phyloP scores from a whole-genome alignment of 2,797 vertebrate species.

The Mallotus villosus region DNA sequence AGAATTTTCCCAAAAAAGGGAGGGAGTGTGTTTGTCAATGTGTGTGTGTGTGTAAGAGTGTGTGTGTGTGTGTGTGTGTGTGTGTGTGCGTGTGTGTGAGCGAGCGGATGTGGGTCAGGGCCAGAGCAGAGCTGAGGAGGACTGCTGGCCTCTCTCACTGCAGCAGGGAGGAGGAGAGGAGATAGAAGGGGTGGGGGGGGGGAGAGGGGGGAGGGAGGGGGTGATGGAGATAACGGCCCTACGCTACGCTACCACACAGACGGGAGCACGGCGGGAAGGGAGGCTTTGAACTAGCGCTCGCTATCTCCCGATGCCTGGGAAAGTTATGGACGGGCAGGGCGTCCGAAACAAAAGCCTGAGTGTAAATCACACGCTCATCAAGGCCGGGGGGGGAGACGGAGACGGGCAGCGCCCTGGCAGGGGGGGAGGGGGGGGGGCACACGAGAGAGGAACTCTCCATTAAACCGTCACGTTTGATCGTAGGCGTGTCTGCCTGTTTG shows the following conservation, averaged over 20 bases:
- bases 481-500: conserved; percentile 5
- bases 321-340: conserved; percentile 67
- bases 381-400: no score
- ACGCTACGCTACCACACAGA: conserved; percentile 68
- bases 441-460: not conserved
- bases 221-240: conserved; percentile 61
- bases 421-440: not conserved
- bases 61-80: conserved; percentile 13
- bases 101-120: conserved; percentile 74
- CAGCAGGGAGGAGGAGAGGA: conserved; percentile 67
- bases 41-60: conserved; percentile 1
- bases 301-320: conserved; percentile 74
- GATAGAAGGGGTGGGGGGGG: conserved; percentile 74
- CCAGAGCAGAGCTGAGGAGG: conserved; percentile 64
- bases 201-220: conserved; percentile 23
- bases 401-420: not conserved
- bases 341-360: conserved; percentile 70
- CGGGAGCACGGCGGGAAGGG: conserved; percentile 60
- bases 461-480: not conserved
- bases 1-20: conserved; percentile 10
- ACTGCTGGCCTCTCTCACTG: conserved; percentile 75
- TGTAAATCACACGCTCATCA: conserved; percentile 36
- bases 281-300: conserved; percentile 76
- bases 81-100: conserved; percentile 55
- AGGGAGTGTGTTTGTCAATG: not conserved